phyloP scores from a whole-genome alignment of 2,113 vertebrate genomes.

The Ginglymostoma cirratum region DNA sequence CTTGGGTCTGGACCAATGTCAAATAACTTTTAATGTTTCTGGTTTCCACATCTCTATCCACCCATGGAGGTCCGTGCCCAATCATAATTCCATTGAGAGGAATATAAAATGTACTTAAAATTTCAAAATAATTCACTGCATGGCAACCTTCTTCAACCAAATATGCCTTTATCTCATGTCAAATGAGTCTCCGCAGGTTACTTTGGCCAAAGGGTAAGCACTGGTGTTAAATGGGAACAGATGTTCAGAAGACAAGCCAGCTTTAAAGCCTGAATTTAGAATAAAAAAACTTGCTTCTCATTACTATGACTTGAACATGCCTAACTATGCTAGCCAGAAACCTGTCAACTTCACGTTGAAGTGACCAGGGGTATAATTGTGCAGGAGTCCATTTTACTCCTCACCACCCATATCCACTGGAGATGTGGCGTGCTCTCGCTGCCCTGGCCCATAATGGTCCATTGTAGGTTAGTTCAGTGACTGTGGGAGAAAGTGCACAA shows the following conservation, averaged over 20 bases:
- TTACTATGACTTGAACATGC: neutral
- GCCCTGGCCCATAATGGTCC: too few species aligned
- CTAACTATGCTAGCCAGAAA: neutral
- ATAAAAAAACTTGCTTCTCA: neutral
- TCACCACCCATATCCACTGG: too few species aligned
- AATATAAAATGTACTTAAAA: conserved; percentile 16
- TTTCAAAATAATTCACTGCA: neutral
- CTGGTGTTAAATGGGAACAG: neutral
- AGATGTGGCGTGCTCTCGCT: too few species aligned
- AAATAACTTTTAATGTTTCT: neutral
- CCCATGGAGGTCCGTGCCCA: neutral
- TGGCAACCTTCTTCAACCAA: neutral
- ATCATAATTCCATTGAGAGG: neutral
- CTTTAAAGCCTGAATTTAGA: neutral
- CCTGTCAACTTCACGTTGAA: neutral
- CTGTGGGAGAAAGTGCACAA: too few species aligned
- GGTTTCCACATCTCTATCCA: neutral
- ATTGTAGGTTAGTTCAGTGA: too few species aligned
- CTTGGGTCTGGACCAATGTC: neutral
- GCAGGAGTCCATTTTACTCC: too few species aligned
- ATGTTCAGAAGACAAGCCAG: neutral
- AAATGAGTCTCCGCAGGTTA: neutral
- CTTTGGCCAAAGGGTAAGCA: neutral
- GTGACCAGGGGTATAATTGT: neutral
- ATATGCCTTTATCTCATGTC: neutral